These are phyloP conservation scores for Acipenser oxyrinchus DNA, from an alignment of 2,797 vertebrate species.

Conservation along the genomic window DNA sequence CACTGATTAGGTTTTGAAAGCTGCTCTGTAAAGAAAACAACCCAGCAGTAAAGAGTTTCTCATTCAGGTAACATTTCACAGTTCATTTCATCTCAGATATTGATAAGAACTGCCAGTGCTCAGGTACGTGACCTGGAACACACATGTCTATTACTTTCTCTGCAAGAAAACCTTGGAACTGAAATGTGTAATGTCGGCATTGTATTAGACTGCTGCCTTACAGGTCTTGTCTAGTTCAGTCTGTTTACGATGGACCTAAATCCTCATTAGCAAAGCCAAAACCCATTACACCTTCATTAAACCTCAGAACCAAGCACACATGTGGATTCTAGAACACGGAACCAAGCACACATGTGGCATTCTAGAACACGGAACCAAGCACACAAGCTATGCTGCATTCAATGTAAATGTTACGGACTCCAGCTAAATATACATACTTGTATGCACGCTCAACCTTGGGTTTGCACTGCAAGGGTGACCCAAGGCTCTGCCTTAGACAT, in stretches of 20 bases:
- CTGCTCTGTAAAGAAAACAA: neutral
- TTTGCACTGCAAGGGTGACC: too few species aligned
- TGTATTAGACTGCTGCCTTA: neutral
- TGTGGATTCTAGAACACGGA: too few species aligned
- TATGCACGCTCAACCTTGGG: too few species aligned
- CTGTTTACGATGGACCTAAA: neutral
- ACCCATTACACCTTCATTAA: too few species aligned
- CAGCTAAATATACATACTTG: too few species aligned
- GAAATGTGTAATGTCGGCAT: neutral
- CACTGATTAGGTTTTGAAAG: neutral
- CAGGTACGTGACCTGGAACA: conserved; percentile 50
- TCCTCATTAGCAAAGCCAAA: too few species aligned
- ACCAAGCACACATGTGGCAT: too few species aligned
- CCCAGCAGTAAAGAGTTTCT: conserved; percentile 22
- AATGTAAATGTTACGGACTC: too few species aligned
- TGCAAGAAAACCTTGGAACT: conserved; percentile 18
- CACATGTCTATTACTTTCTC: conserved; percentile 42
- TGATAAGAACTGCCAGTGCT: conserved; percentile 56
- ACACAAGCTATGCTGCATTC: too few species aligned
- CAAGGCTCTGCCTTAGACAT: too few species aligned
- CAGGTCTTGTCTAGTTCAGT: neutral
- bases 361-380: too few species aligned
- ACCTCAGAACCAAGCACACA: too few species aligned
- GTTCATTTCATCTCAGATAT: conserved; percentile 60
- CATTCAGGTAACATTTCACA: conserved; percentile 63